Conservation (phyloP, 1,140 invertebrate species). For the Anoplolepis gracilipes region DNA sequence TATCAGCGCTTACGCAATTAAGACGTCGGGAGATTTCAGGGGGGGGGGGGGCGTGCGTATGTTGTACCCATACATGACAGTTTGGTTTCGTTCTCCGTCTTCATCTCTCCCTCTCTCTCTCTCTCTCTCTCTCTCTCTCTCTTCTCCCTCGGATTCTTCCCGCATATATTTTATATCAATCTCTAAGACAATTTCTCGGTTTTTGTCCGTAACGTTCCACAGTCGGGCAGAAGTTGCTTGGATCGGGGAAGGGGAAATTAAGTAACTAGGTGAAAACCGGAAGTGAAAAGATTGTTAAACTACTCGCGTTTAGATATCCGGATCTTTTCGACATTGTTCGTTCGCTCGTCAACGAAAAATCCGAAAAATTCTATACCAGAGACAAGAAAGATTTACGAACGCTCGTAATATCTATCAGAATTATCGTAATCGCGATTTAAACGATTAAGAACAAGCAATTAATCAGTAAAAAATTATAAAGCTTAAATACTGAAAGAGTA, state of each 20-base stretch:
- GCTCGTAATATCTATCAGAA: background rate
- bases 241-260: conserved; percentile 3
- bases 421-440: background rate
- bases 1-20: conserved; percentile 53
- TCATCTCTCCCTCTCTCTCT: conserved; percentile 41
- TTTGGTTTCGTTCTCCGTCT: conserved; percentile 8
- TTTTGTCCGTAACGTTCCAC: background rate
- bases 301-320: background rate
- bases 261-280: background rate
- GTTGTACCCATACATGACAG: conserved; percentile 29
- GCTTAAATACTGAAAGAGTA: background rate
- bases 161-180: background rate
- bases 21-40: conserved; percentile 15
- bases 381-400: background rate
- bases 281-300: background rate
- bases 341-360: no score
- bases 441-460: background rate
- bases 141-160: background rate
- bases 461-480: background rate
- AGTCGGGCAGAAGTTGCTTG: conserved; percentile 21
- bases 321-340: no score
- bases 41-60: background rate
- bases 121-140: conserved; percentile 54
- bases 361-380: background rate
- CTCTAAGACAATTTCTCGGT: conserved; percentile 29